phyloP scores from a whole-genome alignment of 2,888 invertebrate genomes.

The Schizotus pectinicornis region DNA sequence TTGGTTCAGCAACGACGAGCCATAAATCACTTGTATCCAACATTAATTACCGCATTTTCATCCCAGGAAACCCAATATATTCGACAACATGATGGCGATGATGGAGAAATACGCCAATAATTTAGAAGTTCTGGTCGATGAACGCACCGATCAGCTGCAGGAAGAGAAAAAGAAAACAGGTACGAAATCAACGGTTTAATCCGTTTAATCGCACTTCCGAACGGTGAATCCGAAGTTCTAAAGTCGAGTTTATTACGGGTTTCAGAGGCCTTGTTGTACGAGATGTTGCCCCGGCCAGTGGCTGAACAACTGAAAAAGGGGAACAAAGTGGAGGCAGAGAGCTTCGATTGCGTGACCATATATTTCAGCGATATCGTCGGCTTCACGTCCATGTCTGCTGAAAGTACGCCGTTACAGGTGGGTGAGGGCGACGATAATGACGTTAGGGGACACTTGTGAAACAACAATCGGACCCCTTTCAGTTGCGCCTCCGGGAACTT shows the following conservation, averaged over 20 bases:
- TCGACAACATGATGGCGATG: conserved; percentile 98
- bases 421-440: conserved; percentile 3
- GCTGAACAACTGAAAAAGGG: conserved; percentile 92
- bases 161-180: conserved; percentile 97
- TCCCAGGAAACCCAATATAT: conserved; percentile 88
- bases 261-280: conserved; percentile 81
- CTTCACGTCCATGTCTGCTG: conserved; percentile 90
- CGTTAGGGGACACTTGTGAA: neutral
- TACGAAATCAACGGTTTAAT: conserved; percentile 44
- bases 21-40: neutral
- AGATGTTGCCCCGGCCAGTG: conserved; percentile 89
- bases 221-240: neutral
- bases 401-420: conserved; percentile 87
- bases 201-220: neutral
- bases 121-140: conserved; percentile 90
- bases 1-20: neutral
- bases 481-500: too few species aligned
- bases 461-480: too few species aligned
- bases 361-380: conserved; percentile 96
- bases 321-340: conserved; percentile 87
- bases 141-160: conserved; percentile 89
- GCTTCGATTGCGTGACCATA: conserved; percentile 90
- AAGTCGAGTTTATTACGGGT: conserved; percentile 13
- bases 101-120: conserved; percentile 98
- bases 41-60: too few species aligned